These are phyloP conservation scores for Pipistrellus pygmaeus DNA, from an alignment of 2,797 vertebrate species.

Conservation along the genomic window DNA sequence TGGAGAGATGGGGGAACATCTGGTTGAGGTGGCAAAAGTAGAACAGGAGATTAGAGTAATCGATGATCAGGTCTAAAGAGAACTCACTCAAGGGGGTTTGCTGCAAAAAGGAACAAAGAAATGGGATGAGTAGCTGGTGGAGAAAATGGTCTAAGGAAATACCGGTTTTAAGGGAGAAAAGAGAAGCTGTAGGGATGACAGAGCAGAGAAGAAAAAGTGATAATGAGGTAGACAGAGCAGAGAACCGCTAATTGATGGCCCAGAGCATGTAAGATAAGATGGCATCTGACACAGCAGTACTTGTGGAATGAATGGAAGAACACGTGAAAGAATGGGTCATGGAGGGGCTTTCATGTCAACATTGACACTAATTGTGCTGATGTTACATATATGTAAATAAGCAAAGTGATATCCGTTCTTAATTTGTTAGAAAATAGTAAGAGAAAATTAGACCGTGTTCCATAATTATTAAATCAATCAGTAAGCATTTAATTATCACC, in stretches of 20 bases:
- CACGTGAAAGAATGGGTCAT: background rate
- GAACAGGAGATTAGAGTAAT: background rate
- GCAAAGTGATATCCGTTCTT: background rate
- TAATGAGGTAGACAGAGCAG: background rate
- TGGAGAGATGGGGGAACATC: background rate
- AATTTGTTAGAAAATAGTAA: background rate
- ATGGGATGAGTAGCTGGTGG: background rate
- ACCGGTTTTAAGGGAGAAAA: background rate
- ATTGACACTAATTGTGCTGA: background rate
- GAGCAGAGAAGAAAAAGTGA: background rate
- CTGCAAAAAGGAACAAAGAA: background rate
- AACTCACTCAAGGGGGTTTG: background rate
- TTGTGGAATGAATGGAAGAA: background rate
- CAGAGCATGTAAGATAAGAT: background rate
- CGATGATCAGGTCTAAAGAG: background rate
- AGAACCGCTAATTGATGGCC: background rate
- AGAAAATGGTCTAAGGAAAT: background rate
- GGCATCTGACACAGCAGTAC: background rate
- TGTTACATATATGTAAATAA: background rate
- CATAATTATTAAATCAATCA: background rate
- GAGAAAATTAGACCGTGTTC: background rate
- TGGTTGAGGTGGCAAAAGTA: rapidly evolving
- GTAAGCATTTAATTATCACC: background rate
- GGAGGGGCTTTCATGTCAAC: background rate
- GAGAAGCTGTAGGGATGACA: background rate